Evolutionary conservation across 2,888 invertebrate genomes (phyloP), one percentile per base, ranked within the genome.

Genomic region (Galerucella nymphaeae): DNA sequence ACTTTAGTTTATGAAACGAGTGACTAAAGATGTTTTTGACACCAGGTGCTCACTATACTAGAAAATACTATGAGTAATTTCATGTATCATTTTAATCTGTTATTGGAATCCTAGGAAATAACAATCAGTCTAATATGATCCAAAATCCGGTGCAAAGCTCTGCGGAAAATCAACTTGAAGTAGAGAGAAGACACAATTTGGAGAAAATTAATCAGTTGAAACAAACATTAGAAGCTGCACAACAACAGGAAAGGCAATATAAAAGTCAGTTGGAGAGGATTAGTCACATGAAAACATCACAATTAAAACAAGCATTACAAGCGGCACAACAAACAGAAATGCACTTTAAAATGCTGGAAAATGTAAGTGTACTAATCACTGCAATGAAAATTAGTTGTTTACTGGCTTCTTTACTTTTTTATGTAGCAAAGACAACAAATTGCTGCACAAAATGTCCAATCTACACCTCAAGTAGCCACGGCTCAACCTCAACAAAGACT

Each of bases 291-390:
- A 88, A 89, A 77, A 87, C 88, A 66, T 87, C 87, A n/a, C 88
- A 90, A 83, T 86, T 90, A 76, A 90, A 91, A 80, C 91, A 91
- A 82, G 89, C 90, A 74, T 87, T 93, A 66, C 93, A 94, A 82
- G 90, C 91, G 10, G 93, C 94, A 0, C 94, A 94, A 82, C 93
- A 93, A 78, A 93, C 93, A 80, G 94, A 95, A 81, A 91, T 93
- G 85, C 94, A 94, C 78, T 94, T 92, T 83, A 94, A 94, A 81
- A 88, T 89, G 79, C 90, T 93, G 59, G 93, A 93, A 85, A 78
- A 76, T 72, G 81, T 79, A 76, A 76, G 75, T 72, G 53, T 18
- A 23, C 30, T 0, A 30, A 30, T 30, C 30, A 30, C 30, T 30
- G 8, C 30, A 6, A 30, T 30, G 1, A 30, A 30, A 30, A 30